Evolutionary conservation across 2,888 invertebrate species (phyloP).

Genomic region (Fragum sueziense): DNA sequence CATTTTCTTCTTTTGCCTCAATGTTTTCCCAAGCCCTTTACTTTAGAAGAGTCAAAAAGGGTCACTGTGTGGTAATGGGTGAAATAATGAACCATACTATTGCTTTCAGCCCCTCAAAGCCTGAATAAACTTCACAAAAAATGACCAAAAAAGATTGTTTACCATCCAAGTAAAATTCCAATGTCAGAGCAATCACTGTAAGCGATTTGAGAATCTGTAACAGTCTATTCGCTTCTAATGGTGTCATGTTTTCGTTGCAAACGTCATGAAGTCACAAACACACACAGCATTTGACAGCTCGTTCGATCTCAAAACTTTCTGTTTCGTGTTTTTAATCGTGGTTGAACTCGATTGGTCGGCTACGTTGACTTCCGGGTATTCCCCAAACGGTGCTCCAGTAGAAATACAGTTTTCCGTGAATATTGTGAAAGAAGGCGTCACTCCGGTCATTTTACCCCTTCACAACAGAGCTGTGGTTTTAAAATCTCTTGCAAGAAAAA

Average conservation of each 20-base stretch:
- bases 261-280: conserved; percentile 7
- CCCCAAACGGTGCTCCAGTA: conserved; percentile 3
- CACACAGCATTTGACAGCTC: conserved; percentile 15
- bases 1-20: too few species aligned
- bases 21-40: too few species aligned
- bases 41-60: too few species aligned
- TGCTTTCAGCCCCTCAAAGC: too few species aligned
- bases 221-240: conserved; percentile 28
- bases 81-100: too few species aligned
- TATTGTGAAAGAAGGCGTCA: not conserved
- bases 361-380: conserved; percentile 71
- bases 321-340: conserved; percentile 67
- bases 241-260: conserved; percentile 14
- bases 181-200: conserved; percentile 55
- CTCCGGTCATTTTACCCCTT: not conserved
- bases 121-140: too few species aligned
- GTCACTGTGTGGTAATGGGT: too few species aligned
- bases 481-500: too few species aligned
- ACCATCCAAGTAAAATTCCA: conserved; percentile 68
- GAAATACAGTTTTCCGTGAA: not conserved
- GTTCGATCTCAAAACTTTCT: not conserved
- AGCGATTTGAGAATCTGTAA: conserved; percentile 57
- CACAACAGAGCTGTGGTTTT: too few species aligned
- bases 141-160: too few species aligned
- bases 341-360: conserved; percentile 68